These are phyloP conservation scores for Byasa hedistus DNA, from an alignment of 2,888 invertebrate species.

Conservation along the genomic window DNA sequence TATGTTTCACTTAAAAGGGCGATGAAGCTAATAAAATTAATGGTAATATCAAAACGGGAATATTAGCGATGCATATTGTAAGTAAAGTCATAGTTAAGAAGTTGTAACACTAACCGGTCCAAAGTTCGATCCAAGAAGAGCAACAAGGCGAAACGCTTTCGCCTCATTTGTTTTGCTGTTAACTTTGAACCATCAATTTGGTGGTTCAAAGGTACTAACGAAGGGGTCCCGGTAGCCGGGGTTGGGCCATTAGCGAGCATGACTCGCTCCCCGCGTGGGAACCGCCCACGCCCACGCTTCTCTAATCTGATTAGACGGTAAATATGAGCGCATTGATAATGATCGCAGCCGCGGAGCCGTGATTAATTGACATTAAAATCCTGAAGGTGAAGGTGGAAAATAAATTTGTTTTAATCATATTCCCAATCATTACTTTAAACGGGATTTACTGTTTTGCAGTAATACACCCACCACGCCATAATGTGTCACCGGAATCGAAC, in stretches of 20 bases:
- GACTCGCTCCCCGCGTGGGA: constrained; percentile 38
- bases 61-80: too few relatives aligned
- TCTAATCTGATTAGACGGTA: constrained; percentile 33
- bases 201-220: constrained; percentile 11
- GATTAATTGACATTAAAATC: constrained; percentile 17
- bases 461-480: too few relatives aligned
- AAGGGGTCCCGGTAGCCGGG: constrained; percentile 23
- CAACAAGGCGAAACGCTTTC: neutral
- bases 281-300: constrained; percentile 23
- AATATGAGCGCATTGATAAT: constrained; percentile 18
- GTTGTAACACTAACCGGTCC: too few relatives aligned
- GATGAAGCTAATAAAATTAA: too few relatives aligned
- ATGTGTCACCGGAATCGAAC: too few relatives aligned
- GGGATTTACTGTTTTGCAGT: too few relatives aligned
- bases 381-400: neutral
- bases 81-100: too few relatives aligned
- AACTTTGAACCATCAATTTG: constrained; percentile 22
- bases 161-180: neutral
- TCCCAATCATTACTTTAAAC: too few relatives aligned
- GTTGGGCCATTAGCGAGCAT: constrained; percentile 41
- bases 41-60: too few relatives aligned
- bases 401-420: too few relatives aligned
- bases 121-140: neutral
- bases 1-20: too few relatives aligned
- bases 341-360: constrained; percentile 2